Evolutionary conservation across 2,797 vertebrate genomes (phyloP).

Genomic region (Sternarchorhynchus goeldii): DNA sequence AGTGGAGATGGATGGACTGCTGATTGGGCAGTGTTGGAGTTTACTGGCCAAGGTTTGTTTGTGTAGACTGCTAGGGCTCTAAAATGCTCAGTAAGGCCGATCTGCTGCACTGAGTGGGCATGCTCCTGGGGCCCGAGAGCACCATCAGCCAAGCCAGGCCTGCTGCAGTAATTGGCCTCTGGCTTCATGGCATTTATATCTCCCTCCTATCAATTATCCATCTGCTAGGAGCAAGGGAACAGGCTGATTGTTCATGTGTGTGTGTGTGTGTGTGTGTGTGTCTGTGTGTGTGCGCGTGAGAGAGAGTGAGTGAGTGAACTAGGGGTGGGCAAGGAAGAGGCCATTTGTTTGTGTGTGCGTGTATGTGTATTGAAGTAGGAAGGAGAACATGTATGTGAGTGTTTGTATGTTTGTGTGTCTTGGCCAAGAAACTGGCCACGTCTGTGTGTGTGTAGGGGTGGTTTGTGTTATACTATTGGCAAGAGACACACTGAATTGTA

Average conservation of each 20-base stretch:
- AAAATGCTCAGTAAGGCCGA: constrained; percentile 3
- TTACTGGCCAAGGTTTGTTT: neutral
- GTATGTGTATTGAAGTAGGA: neutral
- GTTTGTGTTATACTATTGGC: neutral
- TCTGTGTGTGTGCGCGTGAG: constrained; percentile 12
- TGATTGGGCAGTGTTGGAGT: neutral
- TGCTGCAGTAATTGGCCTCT: constrained; percentile 38
- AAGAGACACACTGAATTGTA: constrained; percentile 8
- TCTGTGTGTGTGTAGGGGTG: neutral
- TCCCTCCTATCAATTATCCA: constrained; percentile 22
- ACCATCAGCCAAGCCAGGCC: neutral
- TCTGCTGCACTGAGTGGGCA: neutral
- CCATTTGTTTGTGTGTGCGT: neutral
- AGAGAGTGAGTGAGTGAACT: constrained; percentile 11
- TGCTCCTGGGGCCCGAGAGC: neutral
- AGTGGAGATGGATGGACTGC: neutral
- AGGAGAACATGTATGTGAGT: neutral
- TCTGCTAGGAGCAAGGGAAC: constrained; percentile 12
- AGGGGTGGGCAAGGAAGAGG: neutral
- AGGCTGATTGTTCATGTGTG: neutral
- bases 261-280: neutral
- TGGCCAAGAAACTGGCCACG: too few species aligned
- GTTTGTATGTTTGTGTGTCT: constrained; percentile 20
- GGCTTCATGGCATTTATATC: constrained; percentile 37
- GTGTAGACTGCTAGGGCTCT: neutral